Evolutionary conservation across 2,113 vertebrate genomes (phyloP), one percentile per base, ranked within the genome.

Genomic region (Callipepla squamata): DNA sequence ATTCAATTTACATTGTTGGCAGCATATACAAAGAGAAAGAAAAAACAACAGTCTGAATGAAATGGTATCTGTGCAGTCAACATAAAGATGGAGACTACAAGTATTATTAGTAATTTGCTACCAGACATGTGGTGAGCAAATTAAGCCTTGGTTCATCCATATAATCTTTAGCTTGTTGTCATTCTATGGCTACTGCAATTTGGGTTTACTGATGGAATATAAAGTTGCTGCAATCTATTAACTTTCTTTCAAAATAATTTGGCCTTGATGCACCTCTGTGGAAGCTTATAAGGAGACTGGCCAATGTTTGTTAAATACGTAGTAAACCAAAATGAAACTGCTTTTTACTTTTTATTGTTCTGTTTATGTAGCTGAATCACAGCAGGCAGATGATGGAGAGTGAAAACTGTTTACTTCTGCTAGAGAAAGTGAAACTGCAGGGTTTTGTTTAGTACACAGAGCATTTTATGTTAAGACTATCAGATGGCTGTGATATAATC

Each of bases 71-170:
- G 36, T 23, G 38, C 38, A 65, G 20, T 36, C 36, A 34, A 48
- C 74, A 13, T 50, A 85, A 80, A 40, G 44, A n/a, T 79, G 86
- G 79, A 94, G 63, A 67, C 76, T 65, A 23, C 14, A 81, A 89
- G 36, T 74, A 86, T 92, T 91, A 92, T 70, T 75, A 85, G 23
- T 59, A 76, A 81, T 96, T 94, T 95, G n/a, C 82, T 92, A 51
- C 68, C 42, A 96, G 94, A 93, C 6, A 21, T 81, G 7, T 38
- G 57, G 59, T 78, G n/a, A 93, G 73, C 12, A 95, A 85, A 90
- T 68, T 68, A 82, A 63, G 18, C 59, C 32, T 90, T 89, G 89
- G 66, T 68, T 95, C 90, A 80, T 85, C 68, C 36, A 80, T 69
- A 16, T n/a, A 95, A 83, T 92, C 85, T 94, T 93, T 34, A 80